Percentiles rank a stretch among this genome's conserved stretches.
Evolutionary conservation across 2,888 invertebrate genomes (phyloP).

Genomic region (Autographa pulchrina): DNA sequence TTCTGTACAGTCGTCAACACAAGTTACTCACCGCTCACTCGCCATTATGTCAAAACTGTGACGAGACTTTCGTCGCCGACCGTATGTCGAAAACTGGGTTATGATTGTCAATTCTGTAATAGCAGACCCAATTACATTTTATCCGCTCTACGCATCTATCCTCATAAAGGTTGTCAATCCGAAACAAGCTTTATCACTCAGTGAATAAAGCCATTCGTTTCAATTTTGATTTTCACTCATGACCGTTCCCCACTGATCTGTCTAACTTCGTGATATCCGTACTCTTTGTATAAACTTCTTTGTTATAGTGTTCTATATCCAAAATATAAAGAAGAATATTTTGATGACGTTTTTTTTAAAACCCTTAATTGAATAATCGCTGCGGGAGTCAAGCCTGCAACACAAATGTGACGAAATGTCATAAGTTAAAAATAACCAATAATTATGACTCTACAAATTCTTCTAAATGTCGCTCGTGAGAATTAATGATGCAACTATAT

Average conservation of each 20-base stretch:
- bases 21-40: neutral
- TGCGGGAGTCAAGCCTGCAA: neutral
- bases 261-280: constrained; percentile 2
- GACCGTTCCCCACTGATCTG: constrained; percentile 5
- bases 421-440: neutral
- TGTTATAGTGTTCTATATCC: neutral
- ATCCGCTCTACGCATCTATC: constrained; percentile 6
- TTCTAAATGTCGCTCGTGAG: neutral
- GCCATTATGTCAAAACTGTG: neutral
- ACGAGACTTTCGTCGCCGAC: neutral
- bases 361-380: neutral
- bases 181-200: constrained; percentile 6
- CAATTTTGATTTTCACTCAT: constrained; percentile 5
- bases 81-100: neutral
- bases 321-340: neutral
- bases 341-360: neutral
- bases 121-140: neutral
- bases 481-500: neutral
- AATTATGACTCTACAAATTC: no score
- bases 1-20: neutral
- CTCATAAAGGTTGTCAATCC: constrained; percentile 3
- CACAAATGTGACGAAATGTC: neutral
- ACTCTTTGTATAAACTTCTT: constrained; percentile 4
- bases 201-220: constrained; percentile 3
- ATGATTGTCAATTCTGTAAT: constrained; percentile 3